Evolutionary conservation across 2,797 vertebrate species (phyloP).

Genomic region (Florisuga fusca): DNA sequence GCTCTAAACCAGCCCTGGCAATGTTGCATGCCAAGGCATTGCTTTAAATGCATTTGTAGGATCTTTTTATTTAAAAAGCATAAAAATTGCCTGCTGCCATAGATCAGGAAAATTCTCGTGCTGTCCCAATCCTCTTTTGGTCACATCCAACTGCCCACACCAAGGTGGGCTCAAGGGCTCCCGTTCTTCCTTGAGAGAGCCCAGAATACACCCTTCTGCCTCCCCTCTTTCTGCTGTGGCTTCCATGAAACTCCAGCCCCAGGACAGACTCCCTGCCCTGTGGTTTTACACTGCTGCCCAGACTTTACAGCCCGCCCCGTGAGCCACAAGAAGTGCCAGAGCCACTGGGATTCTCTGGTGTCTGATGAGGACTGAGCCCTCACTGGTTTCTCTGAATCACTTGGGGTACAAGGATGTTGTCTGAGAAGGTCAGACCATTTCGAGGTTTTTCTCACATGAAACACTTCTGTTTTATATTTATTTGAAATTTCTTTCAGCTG

Average conservation of each 20-base stretch:
- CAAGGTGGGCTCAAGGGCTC: neutral
- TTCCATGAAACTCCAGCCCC: rapidly evolving
- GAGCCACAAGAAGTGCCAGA: too few relatives aligned
- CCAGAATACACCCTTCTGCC: rapidly evolving
- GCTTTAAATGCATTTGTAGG: neutral
- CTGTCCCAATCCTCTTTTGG: rapidly evolving
- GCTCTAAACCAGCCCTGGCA: neutral
- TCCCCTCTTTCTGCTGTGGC: neutral
- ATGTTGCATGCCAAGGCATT: neutral
- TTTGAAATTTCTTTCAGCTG: neutral
- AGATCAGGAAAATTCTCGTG: neutral
- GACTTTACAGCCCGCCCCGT: neutral
- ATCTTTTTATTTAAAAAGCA: neutral
- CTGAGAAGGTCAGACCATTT: neutral
- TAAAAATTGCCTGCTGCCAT: neutral
- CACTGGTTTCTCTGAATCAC: neutral
- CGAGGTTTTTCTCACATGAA: neutral
- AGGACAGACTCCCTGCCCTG: rapidly evolving
- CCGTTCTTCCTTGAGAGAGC: neutral
- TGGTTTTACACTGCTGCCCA: neutral
- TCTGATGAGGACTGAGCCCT: neutral
- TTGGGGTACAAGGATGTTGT: neutral
- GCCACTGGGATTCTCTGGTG: neutral
- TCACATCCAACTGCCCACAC: neutral
- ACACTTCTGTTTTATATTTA: neutral